phyloP scores from a whole-genome alignment of 2,888 invertebrate species.

The Microdon myrmicae region DNA sequence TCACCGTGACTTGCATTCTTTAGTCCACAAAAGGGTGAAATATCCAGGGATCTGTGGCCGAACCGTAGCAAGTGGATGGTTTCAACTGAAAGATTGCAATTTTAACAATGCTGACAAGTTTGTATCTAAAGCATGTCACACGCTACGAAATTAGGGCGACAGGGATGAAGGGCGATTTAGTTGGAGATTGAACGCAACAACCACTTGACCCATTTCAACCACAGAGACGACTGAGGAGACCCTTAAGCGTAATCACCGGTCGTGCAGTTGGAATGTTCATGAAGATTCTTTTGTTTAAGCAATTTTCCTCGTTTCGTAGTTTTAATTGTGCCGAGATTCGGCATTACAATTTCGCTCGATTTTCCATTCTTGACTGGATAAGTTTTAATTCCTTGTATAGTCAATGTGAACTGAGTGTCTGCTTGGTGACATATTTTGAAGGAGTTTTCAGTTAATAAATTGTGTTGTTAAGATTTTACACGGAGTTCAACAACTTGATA shows the following conservation, averaged over 20 bases:
- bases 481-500: no score
- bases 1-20: constrained; percentile 50
- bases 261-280: constrained; percentile 23
- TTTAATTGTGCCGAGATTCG: constrained; percentile 48
- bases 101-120: constrained; percentile 21
- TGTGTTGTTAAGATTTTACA: no score
- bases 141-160: constrained; percentile 9
- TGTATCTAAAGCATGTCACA: constrained; percentile 5
- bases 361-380: no score
- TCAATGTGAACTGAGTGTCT: no score
- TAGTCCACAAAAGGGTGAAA: not conserved
- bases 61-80: constrained; percentile 3
- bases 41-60: not conserved
- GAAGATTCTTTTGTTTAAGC: constrained; percentile 41
- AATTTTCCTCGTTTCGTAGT: constrained; percentile 45
- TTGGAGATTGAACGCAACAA: constrained; percentile 33
- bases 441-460: no score
- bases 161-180: constrained; percentile 42
- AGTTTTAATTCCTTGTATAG: no score
- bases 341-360: no score
- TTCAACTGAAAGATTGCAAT: constrained; percentile 44
- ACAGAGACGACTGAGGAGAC: constrained; percentile 6
- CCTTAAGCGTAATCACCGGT: constrained; percentile 32
- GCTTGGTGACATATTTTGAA: no score
- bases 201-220: constrained; percentile 20